Evolutionary conservation across 2,888 invertebrate genomes (phyloP).

Genomic region (Zygothrica quintamaculata): DNA sequence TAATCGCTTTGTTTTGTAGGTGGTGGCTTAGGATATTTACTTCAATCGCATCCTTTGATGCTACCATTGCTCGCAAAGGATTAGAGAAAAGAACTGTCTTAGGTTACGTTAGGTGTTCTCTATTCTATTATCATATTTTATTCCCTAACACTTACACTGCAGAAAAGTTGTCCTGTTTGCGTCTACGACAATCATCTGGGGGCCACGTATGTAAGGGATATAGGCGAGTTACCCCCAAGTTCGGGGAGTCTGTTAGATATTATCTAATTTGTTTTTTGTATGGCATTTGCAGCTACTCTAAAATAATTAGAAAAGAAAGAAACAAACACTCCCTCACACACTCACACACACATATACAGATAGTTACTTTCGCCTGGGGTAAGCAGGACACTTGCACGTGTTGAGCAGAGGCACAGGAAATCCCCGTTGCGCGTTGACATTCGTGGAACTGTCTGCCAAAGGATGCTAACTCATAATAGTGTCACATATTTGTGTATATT

Average conservation of each 20-base stretch:
- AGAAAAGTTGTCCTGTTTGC: neutral
- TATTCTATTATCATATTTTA: too few species aligned
- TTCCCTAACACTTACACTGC: neutral
- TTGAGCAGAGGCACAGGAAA: constrained; percentile 58
- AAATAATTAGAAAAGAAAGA: constrained; percentile 40
- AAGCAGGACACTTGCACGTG: constrained; percentile 48
- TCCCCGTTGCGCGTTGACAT: constrained; percentile 33
- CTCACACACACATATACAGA: constrained; percentile 12
- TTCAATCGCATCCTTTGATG: constrained; percentile 45
- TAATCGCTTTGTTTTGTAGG: constrained; percentile 63
- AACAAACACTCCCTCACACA: neutral
- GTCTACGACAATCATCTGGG: too few species aligned
- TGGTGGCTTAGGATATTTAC: constrained; percentile 46
- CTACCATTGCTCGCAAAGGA: constrained; percentile 44
- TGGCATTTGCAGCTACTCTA: constrained; percentile 19
- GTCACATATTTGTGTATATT: constrained; percentile 49
- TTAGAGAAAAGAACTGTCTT: constrained; percentile 21
- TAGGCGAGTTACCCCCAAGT: neutral
- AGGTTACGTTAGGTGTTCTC: too few species aligned
- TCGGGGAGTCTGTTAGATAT: constrained; percentile 4
- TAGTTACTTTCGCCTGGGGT: neutral
- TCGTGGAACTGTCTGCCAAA: constrained; percentile 50
- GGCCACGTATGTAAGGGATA: too few species aligned
- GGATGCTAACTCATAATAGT: constrained; percentile 58
- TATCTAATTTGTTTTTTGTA: constrained; percentile 28